phyloP scores from a whole-genome alignment of 2,888 invertebrate species.

The Endomychus coccineus region DNA sequence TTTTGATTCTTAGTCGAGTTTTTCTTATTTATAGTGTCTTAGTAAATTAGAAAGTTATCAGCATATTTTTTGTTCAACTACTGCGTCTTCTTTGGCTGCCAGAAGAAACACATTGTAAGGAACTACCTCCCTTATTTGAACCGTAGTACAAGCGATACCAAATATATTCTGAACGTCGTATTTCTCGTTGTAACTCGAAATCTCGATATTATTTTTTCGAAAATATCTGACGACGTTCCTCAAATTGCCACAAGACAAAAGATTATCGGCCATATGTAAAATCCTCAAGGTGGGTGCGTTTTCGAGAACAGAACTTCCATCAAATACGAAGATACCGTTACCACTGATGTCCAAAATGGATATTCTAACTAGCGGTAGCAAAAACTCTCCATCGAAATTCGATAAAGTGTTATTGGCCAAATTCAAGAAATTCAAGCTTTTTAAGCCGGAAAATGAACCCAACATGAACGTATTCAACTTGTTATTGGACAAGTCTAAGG shows the following conservation, averaged over 20 bases:
- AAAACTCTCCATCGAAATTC: slow-evolving; percentile 29
- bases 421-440: slow-evolving; percentile 28
- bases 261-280: slow-evolving; percentile 35
- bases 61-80: too few species aligned
- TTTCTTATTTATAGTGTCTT: too few species aligned
- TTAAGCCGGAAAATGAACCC: slow-evolving; percentile 34
- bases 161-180: slow-evolving; percentile 36
- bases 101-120: too few species aligned
- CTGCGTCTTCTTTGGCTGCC: too few species aligned
- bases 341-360: slow-evolving; percentile 34
- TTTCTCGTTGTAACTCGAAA: slow-evolving; percentile 26
- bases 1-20: too few species aligned
- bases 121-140: too few species aligned
- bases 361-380: slow-evolving; percentile 31
- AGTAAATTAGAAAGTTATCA: too few species aligned
- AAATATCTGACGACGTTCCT: slow-evolving; percentile 32
- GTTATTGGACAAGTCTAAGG: slow-evolving; percentile 34
- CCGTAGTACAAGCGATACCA: slow-evolving; percentile 37
- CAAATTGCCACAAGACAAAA: slow-evolving; percentile 33
- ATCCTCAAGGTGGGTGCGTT: slow-evolving; percentile 31
- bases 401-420: slow-evolving; percentile 30
- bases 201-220: slow-evolving; percentile 27
- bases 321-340: slow-evolving; percentile 34
- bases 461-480: slow-evolving; percentile 30
- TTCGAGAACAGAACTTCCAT: slow-evolving; percentile 28